Base-by-base conservation (phyloP, 2,797 vertebrate species). In the Anolis apletophallus region DNA sequence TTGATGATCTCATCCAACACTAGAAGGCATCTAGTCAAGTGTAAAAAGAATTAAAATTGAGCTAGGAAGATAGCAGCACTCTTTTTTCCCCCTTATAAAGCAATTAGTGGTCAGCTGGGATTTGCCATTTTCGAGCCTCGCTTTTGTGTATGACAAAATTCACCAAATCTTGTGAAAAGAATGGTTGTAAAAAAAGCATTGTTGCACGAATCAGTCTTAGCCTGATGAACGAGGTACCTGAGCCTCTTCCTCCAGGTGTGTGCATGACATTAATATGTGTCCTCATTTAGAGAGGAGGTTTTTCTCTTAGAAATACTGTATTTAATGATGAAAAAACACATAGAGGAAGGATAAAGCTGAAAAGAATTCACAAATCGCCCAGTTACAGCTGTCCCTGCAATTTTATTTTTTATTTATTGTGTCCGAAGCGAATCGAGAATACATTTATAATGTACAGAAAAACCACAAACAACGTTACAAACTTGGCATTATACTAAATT, bases 1-100 rank as follows among this genome's bases (percentile, higher is more conserved):
- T 23, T 73, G 72, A 40, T 32, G 34, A 64, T 79, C 0, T 6
- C 91, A 59, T 73, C 21, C 36, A 40, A 46, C 36, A 26, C 32
- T 73, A 73, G 72, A 26, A 73, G 72, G 19, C 72, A 73, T 46
- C 9, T 4, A 46, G 72, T 46, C 72, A 73, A 73, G 72, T 73
- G 72, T 23, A 73, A 73, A 73, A 73, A 40, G 36, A 73, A 73
- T 73, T 73, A 73, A 73, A 73, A 73, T 26, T 73, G 72, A 73
- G 72, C 72, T 10, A 2, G 36, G 72, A 40, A 73, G 72, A 73
- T n/a, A 23, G 36, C 10, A 40, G 72, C 26, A 21, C 36, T 73
- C 36, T 46, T 46, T 11, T 73, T 73, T 23, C 26, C 10, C 26
- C 26, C 26, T 23, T 17, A 21, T 26, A 23, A 73, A 73, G 72